Conservation (phyloP, 2,888 invertebrate species). For the Sceliomorpha sp. region DNA sequence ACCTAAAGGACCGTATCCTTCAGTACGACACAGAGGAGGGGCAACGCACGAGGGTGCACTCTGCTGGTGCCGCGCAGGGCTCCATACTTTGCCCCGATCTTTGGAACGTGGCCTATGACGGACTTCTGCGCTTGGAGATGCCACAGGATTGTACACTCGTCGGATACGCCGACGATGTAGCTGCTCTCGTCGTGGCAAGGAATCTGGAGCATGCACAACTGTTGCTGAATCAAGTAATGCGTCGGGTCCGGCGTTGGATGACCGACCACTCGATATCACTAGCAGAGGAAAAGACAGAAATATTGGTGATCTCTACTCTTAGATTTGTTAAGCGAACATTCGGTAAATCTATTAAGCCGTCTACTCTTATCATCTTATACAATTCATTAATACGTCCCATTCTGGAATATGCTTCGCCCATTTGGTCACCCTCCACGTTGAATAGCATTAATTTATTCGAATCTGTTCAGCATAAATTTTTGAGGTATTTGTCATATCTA, state of each 20-base stretch:
- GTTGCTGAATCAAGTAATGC: slow-evolving; percentile 28
- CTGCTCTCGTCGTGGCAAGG: slow-evolving; percentile 27
- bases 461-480: too few relatives aligned
- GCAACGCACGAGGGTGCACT: slow-evolving; percentile 19
- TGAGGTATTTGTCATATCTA: too few relatives aligned
- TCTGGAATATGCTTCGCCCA: too few relatives aligned
- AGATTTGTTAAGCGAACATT: too few relatives aligned
- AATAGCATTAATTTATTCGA: too few relatives aligned
- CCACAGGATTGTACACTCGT: slow-evolving; percentile 30
- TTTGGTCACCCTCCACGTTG: too few relatives aligned
- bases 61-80: slow-evolving; percentile 52
- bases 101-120: slow-evolving; percentile 59
- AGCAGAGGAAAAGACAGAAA: slow-evolving; percentile 48
- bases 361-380: too few relatives aligned
- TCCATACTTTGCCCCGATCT: slow-evolving; percentile 48
- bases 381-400: too few relatives aligned
- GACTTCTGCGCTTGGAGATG: slow-evolving; percentile 29
- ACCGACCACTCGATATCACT: slow-evolving; percentile 36
- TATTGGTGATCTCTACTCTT: too few relatives aligned
- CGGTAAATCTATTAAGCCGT: too few relatives aligned
- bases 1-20: slow-evolving; percentile 36
- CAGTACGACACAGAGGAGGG: slow-evolving; percentile 36
- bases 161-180: slow-evolving; percentile 51
- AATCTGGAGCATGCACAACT: slow-evolving; percentile 17
- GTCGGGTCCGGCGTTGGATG: slow-evolving; percentile 42